Base-by-base conservation (phyloP, 2,797 vertebrate species). In the Scolopax rusticola region DNA sequence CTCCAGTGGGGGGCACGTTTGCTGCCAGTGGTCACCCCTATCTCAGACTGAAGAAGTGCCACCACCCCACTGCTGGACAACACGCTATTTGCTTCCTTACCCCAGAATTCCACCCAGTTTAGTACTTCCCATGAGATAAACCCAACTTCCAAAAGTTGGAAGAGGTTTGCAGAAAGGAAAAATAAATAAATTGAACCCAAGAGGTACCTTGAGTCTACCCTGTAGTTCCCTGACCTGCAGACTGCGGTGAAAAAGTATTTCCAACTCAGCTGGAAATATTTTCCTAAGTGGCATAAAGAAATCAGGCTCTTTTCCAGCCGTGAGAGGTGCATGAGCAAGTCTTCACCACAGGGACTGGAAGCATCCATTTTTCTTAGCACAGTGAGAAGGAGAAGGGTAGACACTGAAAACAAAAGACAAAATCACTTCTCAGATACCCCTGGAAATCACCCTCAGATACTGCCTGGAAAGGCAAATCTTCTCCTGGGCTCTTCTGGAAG, bases 1-100 rank as follows among this genome's bases (percentile, higher is more conserved):
- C 45, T 43, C 10, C 27, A 9, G 33, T 16, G 43, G 4, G n/a
- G 30, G 65, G 13, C n/a, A 78, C 0, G 0, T 30, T 59, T 0
- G 2, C 67, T 47, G 56, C 30, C 74, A 60, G 18, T 0, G 0
- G 60, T 10, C 30, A 57, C n/a, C 11, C 24, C 27, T 25, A 38
- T 61, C 47, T 57, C 27, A 21, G 32, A 20, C 47, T 54, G 40
- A 73, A 41, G 54, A 45, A 78, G 74, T 15, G 45, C 13, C 48
- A 75, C 32, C 25, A 15, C 0, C 0, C 7, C 5, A 17, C 43
- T 63, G 41, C 28, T 19, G 16, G 36, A n/a, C 19, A 54, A 23
- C 3, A 36, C 2, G 13, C 38, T 14, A 24, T 41, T 50, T 2
- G 1, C 36, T 60, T n/a, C 48, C 27, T 73, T 8, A 50, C 0